Evolutionary conservation across 1,140 invertebrate genomes (phyloP).

Genomic region (Drosophila sucinea): DNA sequence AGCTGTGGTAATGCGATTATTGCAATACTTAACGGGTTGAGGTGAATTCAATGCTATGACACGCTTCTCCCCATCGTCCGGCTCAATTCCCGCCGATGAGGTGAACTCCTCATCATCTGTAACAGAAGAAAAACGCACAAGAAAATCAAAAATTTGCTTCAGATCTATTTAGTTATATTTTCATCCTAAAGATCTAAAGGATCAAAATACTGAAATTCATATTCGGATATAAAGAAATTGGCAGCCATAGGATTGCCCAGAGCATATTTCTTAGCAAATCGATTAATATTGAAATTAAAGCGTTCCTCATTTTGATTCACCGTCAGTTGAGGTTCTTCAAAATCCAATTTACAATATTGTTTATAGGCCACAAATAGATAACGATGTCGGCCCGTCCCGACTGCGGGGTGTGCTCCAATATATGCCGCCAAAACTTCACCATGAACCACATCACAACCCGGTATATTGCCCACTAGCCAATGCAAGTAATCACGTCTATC

Average conservation of each 20-base stretch:
- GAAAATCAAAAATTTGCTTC: not conserved
- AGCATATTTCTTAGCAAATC: slow-evolving; percentile 88
- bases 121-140: slow-evolving; percentile 14
- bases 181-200: not conserved
- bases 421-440: slow-evolving; percentile 91
- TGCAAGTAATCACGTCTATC: slow-evolving; percentile 92
- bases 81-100: slow-evolving; percentile 84
- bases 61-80: slow-evolving; percentile 87
- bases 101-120: slow-evolving; percentile 87
- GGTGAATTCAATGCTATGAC: slow-evolving; percentile 92
- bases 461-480: slow-evolving; percentile 96
- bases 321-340: slow-evolving; percentile 70
- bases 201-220: slow-evolving; percentile 8
- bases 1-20: slow-evolving; percentile 94
- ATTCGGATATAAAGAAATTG: slow-evolving; percentile 85
- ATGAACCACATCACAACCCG: slow-evolving; percentile 87
- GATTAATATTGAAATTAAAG: slow-evolving; percentile 88
- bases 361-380: slow-evolving; percentile 95
- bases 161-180: too few relatives aligned
- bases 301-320: slow-evolving; percentile 87
- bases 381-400: slow-evolving; percentile 91
- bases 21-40: slow-evolving; percentile 93
- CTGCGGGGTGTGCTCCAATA: slow-evolving; percentile 91
- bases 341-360: slow-evolving; percentile 84
- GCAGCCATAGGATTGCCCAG: slow-evolving; percentile 92